These are phyloP conservation scores for Pyrocoelia pectoralis DNA, from an alignment of 2,888 invertebrate genomes.

Conservation along the genomic window DNA sequence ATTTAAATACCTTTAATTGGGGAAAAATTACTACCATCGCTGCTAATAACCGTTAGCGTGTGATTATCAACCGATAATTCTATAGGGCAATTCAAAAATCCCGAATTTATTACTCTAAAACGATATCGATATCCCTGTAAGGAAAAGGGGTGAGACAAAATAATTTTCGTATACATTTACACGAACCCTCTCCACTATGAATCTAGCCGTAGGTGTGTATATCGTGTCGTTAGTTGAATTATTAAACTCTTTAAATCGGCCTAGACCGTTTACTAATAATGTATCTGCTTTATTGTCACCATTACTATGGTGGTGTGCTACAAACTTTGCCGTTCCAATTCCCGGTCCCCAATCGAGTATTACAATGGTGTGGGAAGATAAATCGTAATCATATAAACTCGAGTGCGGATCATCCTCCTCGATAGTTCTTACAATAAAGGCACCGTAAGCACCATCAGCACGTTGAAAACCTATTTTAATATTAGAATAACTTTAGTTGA, in stretches of 20 bases:
- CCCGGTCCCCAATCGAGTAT: constrained; percentile 86
- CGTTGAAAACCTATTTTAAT: constrained; percentile 85
- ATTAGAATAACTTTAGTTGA: too few relatives aligned
- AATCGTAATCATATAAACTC: constrained; percentile 79
- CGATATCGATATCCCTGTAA: constrained; percentile 77
- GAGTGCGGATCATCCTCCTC: constrained; percentile 70
- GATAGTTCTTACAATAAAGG: constrained; percentile 77
- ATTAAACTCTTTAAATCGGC: constrained; percentile 64
- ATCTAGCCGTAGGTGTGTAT: constrained; percentile 69
- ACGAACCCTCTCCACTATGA: constrained; percentile 71
- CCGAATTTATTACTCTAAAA: constrained; percentile 84
- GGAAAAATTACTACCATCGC: constrained; percentile 81
- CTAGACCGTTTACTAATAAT: constrained; percentile 83
- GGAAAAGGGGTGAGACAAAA: too few relatives aligned
- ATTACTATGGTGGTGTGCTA: constrained; percentile 83
- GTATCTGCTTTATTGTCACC: constrained; percentile 86
- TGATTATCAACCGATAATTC: constrained; percentile 86
- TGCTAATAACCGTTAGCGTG: constrained; percentile 77
- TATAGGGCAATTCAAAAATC: constrained; percentile 87
- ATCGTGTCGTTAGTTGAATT: constrained; percentile 44
- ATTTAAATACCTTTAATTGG: constrained; percentile 72
- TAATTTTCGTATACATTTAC: too few relatives aligned
- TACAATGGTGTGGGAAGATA: constrained; percentile 76
- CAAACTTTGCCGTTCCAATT: constrained; percentile 76
- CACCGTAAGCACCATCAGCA: constrained; percentile 84